Conservation (phyloP, 2,888 invertebrate species). For the Choreutis nemorana region DNA sequence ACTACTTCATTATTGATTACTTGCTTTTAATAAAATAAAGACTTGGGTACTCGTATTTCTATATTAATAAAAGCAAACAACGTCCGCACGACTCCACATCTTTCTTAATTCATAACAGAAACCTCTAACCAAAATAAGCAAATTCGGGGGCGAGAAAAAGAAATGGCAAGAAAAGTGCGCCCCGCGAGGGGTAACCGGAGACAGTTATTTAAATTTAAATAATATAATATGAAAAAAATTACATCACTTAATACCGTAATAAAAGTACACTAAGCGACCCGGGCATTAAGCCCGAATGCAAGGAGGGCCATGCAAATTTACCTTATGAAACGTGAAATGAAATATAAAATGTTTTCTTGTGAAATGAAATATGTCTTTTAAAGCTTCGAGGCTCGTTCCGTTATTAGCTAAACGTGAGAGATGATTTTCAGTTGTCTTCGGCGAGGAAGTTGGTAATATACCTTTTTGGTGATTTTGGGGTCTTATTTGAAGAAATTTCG, state of each 20-base stretch:
- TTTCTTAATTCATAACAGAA: constrained; percentile 30
- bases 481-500: too few species aligned
- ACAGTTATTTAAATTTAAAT: constrained; percentile 70
- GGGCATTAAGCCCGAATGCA: constrained; percentile 60
- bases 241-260: constrained; percentile 69
- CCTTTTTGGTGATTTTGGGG: too few species aligned
- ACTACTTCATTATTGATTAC: neutral
- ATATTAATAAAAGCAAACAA: neutral
- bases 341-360: constrained; percentile 59
- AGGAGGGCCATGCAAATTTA: constrained; percentile 58
- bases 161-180: constrained; percentile 48
- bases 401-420: constrained; percentile 59
- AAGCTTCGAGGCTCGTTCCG: constrained; percentile 57
- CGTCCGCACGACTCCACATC: constrained; percentile 20
- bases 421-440: constrained; percentile 38
- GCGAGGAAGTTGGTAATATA: too few species aligned
- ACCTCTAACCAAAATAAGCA: constrained; percentile 54
- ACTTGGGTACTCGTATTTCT: neutral
- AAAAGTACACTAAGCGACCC: constrained; percentile 67
- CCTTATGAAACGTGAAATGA: constrained; percentile 65
- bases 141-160: constrained; percentile 58
- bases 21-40: neutral
- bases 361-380: constrained; percentile 58
- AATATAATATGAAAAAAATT: constrained; percentile 69
- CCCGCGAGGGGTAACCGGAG: constrained; percentile 58